phyloP scores from a whole-genome alignment of 1,140 invertebrate genomes.

The Sminthurides bifidus region DNA sequence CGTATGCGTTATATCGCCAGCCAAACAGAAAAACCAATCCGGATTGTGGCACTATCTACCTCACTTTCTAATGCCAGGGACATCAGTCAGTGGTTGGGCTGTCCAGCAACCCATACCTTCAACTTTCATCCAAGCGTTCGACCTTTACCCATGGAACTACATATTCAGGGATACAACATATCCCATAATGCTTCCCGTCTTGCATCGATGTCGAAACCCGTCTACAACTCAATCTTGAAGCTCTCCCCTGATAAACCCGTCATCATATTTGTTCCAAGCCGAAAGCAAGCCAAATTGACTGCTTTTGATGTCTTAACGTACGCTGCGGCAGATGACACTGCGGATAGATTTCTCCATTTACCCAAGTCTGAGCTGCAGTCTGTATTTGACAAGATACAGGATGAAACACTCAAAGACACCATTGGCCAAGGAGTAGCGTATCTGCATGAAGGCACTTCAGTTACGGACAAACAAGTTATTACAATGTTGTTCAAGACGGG shows the following conservation, averaged over 20 bases:
- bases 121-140: constrained; percentile 98
- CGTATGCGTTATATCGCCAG: constrained; percentile 95
- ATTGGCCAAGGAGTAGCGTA: constrained; percentile 89
- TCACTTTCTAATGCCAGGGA: constrained; percentile 92
- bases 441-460: constrained; percentile 83
- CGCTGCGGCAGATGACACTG: constrained; percentile 72
- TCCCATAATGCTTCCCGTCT: constrained; percentile 91
- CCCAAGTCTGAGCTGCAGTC: constrained; percentile 53
- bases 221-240: constrained; percentile 85
- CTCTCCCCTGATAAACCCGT: constrained; percentile 79
- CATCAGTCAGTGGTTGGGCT: constrained; percentile 92
- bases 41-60: constrained; percentile 89
- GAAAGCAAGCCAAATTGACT: constrained; percentile 83
- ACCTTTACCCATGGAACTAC: constrained; percentile 85
- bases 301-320: constrained; percentile 92
- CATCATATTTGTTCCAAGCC: constrained; percentile 91
- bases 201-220: constrained; percentile 93
- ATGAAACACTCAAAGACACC: constrained; percentile 66
- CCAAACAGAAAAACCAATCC: constrained; percentile 82
- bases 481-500: constrained; percentile 86
- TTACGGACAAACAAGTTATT: constrained; percentile 72
- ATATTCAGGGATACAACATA: constrained; percentile 93
- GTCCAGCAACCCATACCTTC: constrained; percentile 80
- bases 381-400: constrained; percentile 31
- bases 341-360: constrained; percentile 76